Evolutionary conservation across 2,797 vertebrate species (phyloP), one percentile per base, ranked within the genome.

Genomic region (Orientallactaga sibirica): DNA sequence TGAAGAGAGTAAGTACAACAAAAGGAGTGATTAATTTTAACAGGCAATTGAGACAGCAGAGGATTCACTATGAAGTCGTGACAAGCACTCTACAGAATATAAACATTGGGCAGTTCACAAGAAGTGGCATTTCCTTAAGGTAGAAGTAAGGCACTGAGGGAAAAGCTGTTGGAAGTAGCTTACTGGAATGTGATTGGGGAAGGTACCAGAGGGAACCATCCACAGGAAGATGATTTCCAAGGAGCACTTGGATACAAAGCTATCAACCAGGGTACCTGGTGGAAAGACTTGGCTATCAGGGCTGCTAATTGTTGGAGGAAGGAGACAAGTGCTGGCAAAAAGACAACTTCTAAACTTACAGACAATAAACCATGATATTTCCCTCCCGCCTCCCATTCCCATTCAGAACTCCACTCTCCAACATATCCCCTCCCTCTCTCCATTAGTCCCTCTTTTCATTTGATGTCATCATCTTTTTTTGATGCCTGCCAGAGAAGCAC

Each of bases 1-100:
- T 78, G 74, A 91, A 73, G 55, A 88, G 52, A 76, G 16, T 84
- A 64, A 75, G 52, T 75, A 77, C 77, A 87, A 81, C 43, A 79
- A 25, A 77, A 76, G 71, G 29, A 81, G 73, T 58, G 71, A 22
- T 64, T 82, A 48, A 77, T 10, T 76, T 93, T 73, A 75, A 67
- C 19, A 83, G 22, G 25, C 7, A 41, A 14, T 73, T 15, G 22
- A 25, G 22, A 3, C 58, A 78, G 68, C 24, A 64, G 68, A 90
- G 5, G 48, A 85, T 58, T 58, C 43, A 9, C 78, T 86, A 67
- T 33, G 27, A n/a, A 71, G n/a, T 52, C 19, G 20, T 68, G 70
- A 76, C 52, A n/a, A 82, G 66, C 82, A 83, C 8, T 18, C 61
- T 15, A 33, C 6, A 67, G 70, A 89, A 48, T 14, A 5, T 8